Evolutionary conservation across 2,888 invertebrate genomes (phyloP).

Genomic region (Empis stercorea): DNA sequence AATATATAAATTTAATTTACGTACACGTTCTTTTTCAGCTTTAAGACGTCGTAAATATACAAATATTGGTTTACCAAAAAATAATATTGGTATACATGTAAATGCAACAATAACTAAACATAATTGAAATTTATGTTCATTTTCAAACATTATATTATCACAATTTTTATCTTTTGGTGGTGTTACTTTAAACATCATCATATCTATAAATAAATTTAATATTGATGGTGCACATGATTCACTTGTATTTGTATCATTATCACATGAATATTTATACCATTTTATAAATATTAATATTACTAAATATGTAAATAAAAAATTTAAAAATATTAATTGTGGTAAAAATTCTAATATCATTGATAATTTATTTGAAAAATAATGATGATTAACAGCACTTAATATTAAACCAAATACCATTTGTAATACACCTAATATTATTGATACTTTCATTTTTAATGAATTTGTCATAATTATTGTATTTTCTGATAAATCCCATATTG

Average conservation of each 20-base stretch:
- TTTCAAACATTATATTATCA: conserved; percentile 48
- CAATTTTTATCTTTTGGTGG: conserved; percentile 28
- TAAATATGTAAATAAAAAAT: conserved; percentile 78
- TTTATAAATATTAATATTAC: conserved; percentile 81
- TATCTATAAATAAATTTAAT: conserved; percentile 63
- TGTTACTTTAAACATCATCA: conserved; percentile 51
- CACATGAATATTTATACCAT: conserved; percentile 61
- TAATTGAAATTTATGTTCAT: conserved; percentile 58
- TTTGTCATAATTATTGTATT: conserved; percentile 88
- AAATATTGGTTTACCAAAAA: conserved; percentile 79
- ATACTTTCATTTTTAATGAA: conserved; percentile 92
- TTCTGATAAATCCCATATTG: conserved; percentile 56
- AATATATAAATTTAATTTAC: conserved; percentile 16
- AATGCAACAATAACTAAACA: conserved; percentile 64
- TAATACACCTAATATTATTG: conserved; percentile 79
- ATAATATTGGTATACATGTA: conserved; percentile 79
- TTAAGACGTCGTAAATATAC: conserved; percentile 33
- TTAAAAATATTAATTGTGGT: conserved; percentile 77
- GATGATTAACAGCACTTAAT: conserved; percentile 62
- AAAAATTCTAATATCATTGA: conserved; percentile 70
- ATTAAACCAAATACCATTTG: conserved; percentile 92
- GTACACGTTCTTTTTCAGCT: conserved; percentile 17
- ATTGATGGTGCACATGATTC: conserved; percentile 58
- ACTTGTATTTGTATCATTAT: conserved; percentile 22
- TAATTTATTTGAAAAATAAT: conserved; percentile 50